Percentiles rank a stretch among this genome's conserved stretches.
These are phyloP conservation scores for Glyphotaelius pellucidus DNA, from an alignment of 2,888 invertebrate species.

Conservation along the genomic window DNA sequence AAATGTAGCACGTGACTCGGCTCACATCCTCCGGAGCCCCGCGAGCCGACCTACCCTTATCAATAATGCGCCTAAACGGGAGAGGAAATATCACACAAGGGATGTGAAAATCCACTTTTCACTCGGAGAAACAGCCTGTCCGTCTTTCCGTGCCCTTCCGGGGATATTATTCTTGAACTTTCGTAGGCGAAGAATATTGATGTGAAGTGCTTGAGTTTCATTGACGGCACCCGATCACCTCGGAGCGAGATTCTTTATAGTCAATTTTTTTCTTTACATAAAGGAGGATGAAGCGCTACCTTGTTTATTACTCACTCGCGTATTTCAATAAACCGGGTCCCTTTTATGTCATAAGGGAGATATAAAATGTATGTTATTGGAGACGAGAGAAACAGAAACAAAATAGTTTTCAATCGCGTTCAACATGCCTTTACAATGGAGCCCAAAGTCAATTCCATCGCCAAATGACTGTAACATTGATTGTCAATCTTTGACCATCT, in stretches of 20 bases:
- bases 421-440: background rate
- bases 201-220: background rate
- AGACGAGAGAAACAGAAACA: no score
- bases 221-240: background rate
- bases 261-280: slow-evolving; percentile 3
- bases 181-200: background rate
- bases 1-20: slow-evolving; percentile 14
- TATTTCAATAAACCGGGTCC: slow-evolving; percentile 9
- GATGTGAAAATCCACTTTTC: slow-evolving; percentile 24
- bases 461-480: background rate
- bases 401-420: no score
- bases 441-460: background rate
- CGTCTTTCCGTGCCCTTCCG: slow-evolving; percentile 20
- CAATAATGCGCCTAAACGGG: slow-evolving; percentile 55
- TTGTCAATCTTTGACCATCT: background rate
- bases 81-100: slow-evolving; percentile 21
- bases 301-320: slow-evolving; percentile 16
- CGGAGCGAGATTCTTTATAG: slow-evolving; percentile 33
- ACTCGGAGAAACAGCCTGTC: background rate
- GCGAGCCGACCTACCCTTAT: slow-evolving; percentile 26
- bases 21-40: slow-evolving; percentile 4
- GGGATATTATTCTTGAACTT: background rate
- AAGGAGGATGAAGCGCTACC: slow-evolving; percentile 25
- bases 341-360: slow-evolving; percentile 5
- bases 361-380: background rate